These are phyloP conservation scores for Oxytorus armatus DNA, from an alignment of 2,888 invertebrate genomes.

Conservation along the genomic window DNA sequence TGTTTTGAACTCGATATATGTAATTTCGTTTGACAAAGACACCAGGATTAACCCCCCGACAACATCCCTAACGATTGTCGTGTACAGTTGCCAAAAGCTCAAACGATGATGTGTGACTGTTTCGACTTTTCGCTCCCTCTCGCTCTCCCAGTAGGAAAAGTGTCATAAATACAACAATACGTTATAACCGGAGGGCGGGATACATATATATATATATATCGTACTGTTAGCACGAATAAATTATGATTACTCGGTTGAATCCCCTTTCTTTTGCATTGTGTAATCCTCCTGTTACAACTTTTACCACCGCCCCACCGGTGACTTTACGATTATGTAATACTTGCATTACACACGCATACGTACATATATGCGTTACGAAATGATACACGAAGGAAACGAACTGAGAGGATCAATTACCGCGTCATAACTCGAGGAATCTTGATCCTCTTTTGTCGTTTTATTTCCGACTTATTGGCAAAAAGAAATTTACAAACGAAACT, in stretches of 20 bases:
- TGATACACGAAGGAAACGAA: no score
- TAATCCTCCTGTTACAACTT: conserved; percentile 41
- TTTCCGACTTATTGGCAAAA: conserved; percentile 21
- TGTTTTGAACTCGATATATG: no score
- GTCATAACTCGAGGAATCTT: not conserved
- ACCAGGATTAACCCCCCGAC: conserved; percentile 21
- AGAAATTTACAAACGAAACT: not conserved
- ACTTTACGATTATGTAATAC: conserved; percentile 15
- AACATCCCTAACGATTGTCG: conserved; percentile 20
- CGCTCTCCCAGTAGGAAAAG: conserved; percentile 1
- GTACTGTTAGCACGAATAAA: conserved; percentile 28
- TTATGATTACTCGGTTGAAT: conserved; percentile 49
- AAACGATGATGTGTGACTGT: conserved; percentile 49
- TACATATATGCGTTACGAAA: no score
- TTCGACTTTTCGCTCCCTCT: conserved; percentile 44
- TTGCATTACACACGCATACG: no score
- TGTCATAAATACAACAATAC: conserved; percentile 5
- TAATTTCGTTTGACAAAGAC: conserved; percentile 43
- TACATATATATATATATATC: not conserved
- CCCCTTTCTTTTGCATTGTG: conserved; percentile 20
- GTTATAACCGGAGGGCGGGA: conserved; percentile 1
- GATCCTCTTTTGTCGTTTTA: conserved; percentile 1
- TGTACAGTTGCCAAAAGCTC: conserved; percentile 32
- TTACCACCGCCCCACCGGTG: not conserved
- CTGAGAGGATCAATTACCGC: not conserved